Base-by-base conservation (phyloP, 2,797 vertebrate genomes). In the Poliocrania exsul region DNA sequence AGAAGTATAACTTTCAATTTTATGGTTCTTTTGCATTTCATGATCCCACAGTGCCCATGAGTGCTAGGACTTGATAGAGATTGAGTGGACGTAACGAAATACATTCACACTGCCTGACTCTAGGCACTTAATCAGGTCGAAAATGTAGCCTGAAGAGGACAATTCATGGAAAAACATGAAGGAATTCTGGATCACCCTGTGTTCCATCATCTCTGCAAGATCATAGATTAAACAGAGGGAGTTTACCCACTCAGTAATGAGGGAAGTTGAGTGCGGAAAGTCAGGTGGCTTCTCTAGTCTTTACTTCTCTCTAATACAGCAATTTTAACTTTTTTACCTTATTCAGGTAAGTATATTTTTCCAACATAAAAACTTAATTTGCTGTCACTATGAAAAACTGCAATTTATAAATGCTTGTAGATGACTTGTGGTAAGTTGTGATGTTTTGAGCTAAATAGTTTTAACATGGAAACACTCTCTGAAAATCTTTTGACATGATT, bases 1-100 rank as follows among this genome's bases (percentile, higher is more conserved):
- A 44, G 81, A 82, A 85, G 58, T 87, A 78, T 17, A 80, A 53
- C 56, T 90, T 95, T 16, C 46, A 50, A 16, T 95, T 93, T 78
- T 87, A 85, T 86, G 61, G 12, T 81, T 81, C 38, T 56, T 72
- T 81, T 86, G 80, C 75, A 78, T 96, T 92, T 95, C 64, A 58
- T 72, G 90, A 40, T 91, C 71, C 84, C 81, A n/a, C 29, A 44
- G 88, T 23, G 72, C 65, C 79, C 49, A 20, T 75, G 82, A 88
- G 49, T 51, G 33, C 64, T 61, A 82, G 40, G 31, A 51, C 25
- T 74, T 75, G 38, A 79, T 81, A 56, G 72, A 88, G 83, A 88
- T 92, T 62, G 72, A 94, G 75, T 69, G 66, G 79, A 72, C 15
- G 3, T 40, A 66, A 37, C 0, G 2, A 89, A 92, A 65, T 2